These are phyloP conservation scores for Sipunculus nudus DNA, from an alignment of 2,888 invertebrate species.

Conservation along the genomic window DNA sequence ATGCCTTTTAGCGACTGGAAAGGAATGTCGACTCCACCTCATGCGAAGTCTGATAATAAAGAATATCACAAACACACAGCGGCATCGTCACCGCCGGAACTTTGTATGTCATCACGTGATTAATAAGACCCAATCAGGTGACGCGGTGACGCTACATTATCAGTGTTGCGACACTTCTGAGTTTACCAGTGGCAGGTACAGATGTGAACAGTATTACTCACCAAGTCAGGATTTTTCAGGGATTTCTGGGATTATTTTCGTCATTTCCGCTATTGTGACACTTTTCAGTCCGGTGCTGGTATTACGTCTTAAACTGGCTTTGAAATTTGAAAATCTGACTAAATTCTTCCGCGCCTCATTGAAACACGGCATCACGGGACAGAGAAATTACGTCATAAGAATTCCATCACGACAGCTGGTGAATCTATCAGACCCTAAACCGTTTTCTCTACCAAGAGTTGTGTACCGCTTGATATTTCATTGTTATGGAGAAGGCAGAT, in stretches of 20 bases:
- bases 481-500: conserved; percentile 43
- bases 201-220: conserved; percentile 26
- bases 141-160: conserved; percentile 23
- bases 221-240: conserved; percentile 20
- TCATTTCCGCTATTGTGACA: conserved; percentile 34
- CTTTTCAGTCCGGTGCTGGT: conserved; percentile 40
- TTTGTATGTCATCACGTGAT: conserved; percentile 38
- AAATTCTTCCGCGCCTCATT: conserved; percentile 44
- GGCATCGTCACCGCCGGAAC: conserved; percentile 22
- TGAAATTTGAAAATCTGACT: conserved; percentile 35
- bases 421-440: conserved; percentile 39
- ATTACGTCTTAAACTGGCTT: conserved; percentile 30
- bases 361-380: conserved; percentile 45
- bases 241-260: conserved; percentile 27
- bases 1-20: conserved; percentile 34
- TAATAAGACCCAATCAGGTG: conserved; percentile 9
- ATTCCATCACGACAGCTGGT: conserved; percentile 42
- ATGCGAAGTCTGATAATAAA: conserved; percentile 30
- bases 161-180: conserved; percentile 36
- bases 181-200: conserved; percentile 22
- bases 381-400: conserved; percentile 44
- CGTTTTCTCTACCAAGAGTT: conserved; percentile 40
- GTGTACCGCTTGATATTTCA: conserved; percentile 38
- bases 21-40: conserved; percentile 36
- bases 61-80: conserved; percentile 31